Evolutionary conservation across 2,888 invertebrate genomes (phyloP).

Genomic region (Melieria crassipennis): DNA sequence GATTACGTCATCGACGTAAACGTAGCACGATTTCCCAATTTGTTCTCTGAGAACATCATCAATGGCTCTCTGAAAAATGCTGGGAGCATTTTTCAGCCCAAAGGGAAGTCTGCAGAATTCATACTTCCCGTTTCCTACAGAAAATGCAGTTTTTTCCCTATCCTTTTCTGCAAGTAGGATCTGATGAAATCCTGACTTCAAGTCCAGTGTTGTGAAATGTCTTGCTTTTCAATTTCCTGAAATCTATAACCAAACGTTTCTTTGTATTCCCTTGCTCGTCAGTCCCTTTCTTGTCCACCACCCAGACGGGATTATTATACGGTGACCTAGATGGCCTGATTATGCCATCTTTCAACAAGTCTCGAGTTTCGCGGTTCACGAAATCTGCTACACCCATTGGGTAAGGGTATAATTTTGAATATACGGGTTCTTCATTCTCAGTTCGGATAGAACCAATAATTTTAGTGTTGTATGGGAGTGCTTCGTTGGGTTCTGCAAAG

Average conservation of each 20-base stretch:
- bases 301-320: too few relatives aligned
- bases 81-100: slow-evolving; percentile 35
- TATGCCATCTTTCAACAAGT: slow-evolving; percentile 27
- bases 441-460: slow-evolving; percentile 32
- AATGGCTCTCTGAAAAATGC: slow-evolving; percentile 33
- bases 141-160: slow-evolving; percentile 31
- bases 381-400: slow-evolving; percentile 27
- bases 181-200: slow-evolving; percentile 39
- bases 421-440: slow-evolving; percentile 23
- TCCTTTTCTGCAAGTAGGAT: slow-evolving; percentile 32
- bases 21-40: slow-evolving; percentile 31
- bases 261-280: slow-evolving; percentile 16
- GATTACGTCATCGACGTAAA: slow-evolving; percentile 33
- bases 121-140: slow-evolving; percentile 34
- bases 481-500: slow-evolving; percentile 32
- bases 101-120: slow-evolving; percentile 37
- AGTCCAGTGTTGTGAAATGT: slow-evolving; percentile 37
- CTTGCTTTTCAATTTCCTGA: slow-evolving; percentile 18
- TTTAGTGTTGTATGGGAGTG: slow-evolving; percentile 32
- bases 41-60: slow-evolving; percentile 29
- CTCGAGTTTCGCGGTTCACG: slow-evolving; percentile 19
- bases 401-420: slow-evolving; percentile 33
- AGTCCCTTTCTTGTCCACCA: slow-evolving; percentile 14
- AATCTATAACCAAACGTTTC: slow-evolving; percentile 23
- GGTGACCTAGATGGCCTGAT: slow-evolving; percentile 33